Evolutionary conservation across 2,888 invertebrate species (phyloP).

Genomic region (Oscheius myriophilus): DNA sequence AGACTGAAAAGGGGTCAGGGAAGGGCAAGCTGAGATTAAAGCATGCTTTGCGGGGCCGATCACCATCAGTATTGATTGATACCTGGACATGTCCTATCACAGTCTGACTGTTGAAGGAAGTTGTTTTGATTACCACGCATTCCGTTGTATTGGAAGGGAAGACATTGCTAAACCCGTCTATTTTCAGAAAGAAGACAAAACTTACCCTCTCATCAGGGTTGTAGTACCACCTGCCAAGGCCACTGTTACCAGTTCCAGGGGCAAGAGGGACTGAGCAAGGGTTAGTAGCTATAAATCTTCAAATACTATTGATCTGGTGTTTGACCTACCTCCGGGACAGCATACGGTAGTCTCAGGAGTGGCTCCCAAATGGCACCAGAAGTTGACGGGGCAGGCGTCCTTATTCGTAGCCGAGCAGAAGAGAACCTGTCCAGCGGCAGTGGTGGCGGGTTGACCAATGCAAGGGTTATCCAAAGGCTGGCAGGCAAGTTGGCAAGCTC

Average conservation of each 20-base stretch:
- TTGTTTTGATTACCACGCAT: constrained; percentile 69
- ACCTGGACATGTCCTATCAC: constrained; percentile 70
- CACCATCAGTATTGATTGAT: constrained; percentile 9
- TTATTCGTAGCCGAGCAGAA: constrained; percentile 69
- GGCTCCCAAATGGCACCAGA: constrained; percentile 69
- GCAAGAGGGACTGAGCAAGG: constrained; percentile 70
- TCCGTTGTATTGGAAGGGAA: constrained; percentile 70
- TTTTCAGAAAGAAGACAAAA: neutral
- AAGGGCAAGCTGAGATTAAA: neutral
- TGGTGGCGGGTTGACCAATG: constrained; percentile 70
- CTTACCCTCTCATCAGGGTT: constrained; percentile 67
- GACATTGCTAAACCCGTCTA: constrained; percentile 52
- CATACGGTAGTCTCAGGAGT: constrained; percentile 68
- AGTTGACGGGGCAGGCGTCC: constrained; percentile 65
- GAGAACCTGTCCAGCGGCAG: constrained; percentile 66
- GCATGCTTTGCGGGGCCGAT: constrained; percentile 12
- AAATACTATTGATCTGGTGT: neutral
- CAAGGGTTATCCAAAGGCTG: constrained; percentile 70
- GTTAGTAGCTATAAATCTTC: constrained; percentile 64
- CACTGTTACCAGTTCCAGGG: constrained; percentile 69
- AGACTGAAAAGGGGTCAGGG: constrained; percentile 47
- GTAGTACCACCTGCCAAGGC: constrained; percentile 66
- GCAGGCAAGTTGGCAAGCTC: constrained; percentile 68
- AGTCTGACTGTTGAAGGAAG: constrained; percentile 64
- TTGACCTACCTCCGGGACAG: constrained; percentile 56